Percentiles rank a stretch among this genome's conserved stretches.
These are phyloP conservation scores for Ceratothoa steindachneri DNA, from an alignment of 2,888 invertebrate genomes.

Conservation along the genomic window DNA sequence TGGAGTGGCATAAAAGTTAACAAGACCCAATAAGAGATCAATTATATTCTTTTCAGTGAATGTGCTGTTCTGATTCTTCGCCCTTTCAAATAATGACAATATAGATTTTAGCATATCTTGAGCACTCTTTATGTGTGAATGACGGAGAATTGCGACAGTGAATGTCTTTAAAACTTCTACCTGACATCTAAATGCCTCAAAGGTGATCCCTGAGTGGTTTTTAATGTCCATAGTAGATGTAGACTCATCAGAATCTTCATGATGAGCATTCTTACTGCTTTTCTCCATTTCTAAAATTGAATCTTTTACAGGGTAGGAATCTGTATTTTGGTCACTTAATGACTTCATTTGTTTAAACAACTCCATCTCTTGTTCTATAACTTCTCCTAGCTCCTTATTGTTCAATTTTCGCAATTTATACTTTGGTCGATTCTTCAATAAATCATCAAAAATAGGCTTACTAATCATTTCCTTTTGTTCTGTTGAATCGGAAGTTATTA, in stretches of 20 bases:
- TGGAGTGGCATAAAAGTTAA: background rate
- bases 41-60: background rate
- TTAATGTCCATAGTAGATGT: background rate
- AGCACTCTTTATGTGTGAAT: background rate
- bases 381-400: background rate
- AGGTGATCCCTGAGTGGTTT: background rate
- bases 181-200: background rate
- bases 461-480: background rate
- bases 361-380: background rate
- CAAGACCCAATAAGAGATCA: background rate
- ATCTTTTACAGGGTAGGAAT: too few relatives aligned
- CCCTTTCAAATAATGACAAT: background rate
- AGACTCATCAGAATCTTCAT: background rate
- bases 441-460: background rate
- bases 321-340: background rate
- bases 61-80: background rate
- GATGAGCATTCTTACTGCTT: background rate
- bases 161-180: background rate
- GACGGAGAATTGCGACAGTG: background rate
- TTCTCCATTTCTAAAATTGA: background rate
- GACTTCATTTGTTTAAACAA: background rate
- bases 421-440: constrained; percentile 3
- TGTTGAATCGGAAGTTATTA: background rate
- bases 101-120: background rate
- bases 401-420: background rate